A percentile compares a stretch with the other conserved stretches of the same genome.
Evolutionary conservation across 2,888 invertebrate species (phyloP).

Genomic region (Scelioninae gen. 1): DNA sequence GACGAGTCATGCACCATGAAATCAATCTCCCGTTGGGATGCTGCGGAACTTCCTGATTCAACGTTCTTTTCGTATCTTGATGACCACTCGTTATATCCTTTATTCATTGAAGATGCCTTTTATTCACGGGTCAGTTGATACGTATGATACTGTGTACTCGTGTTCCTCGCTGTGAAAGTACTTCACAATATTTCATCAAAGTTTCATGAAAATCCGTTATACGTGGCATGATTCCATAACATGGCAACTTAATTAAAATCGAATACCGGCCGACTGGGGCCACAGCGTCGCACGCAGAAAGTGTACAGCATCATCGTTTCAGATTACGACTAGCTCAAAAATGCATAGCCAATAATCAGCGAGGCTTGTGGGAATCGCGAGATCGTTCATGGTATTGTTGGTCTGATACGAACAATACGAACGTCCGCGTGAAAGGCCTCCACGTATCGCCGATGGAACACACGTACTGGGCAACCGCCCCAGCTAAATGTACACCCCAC

Average conservation of each 20-base stretch:
- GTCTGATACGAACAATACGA: slow-evolving; percentile 42
- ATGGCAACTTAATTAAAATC: slow-evolving; percentile 67
- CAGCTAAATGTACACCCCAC: slow-evolving; percentile 24
- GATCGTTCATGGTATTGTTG: slow-evolving; percentile 44
- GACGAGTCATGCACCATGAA: slow-evolving; percentile 67
- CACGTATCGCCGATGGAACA: slow-evolving; percentile 24
- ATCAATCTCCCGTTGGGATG: slow-evolving; percentile 69
- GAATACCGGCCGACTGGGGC: slow-evolving; percentile 49
- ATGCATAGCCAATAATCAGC: slow-evolving; percentile 64
- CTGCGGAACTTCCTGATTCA: slow-evolving; percentile 64
- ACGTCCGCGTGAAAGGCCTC: slow-evolving; percentile 41
- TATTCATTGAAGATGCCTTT: slow-evolving; percentile 63
- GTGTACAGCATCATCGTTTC: slow-evolving; percentile 66
- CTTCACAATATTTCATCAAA: slow-evolving; percentile 68
- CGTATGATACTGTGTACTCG: slow-evolving; percentile 62
- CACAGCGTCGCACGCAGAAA: slow-evolving; percentile 60
- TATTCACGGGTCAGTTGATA: slow-evolving; percentile 68
- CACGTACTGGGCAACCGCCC: slow-evolving; percentile 20
- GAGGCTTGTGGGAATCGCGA: slow-evolving; percentile 57
- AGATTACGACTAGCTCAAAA: slow-evolving; percentile 61
- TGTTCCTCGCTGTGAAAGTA: slow-evolving; percentile 61
- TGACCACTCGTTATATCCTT: slow-evolving; percentile 69
- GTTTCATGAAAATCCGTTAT: slow-evolving; percentile 68
- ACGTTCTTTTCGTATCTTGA: slow-evolving; percentile 68
- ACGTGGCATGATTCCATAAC: slow-evolving; percentile 62